These are phyloP conservation scores for Riptortus pedestris DNA, from an alignment of 1,140 invertebrate genomes.

Conservation along the genomic window DNA sequence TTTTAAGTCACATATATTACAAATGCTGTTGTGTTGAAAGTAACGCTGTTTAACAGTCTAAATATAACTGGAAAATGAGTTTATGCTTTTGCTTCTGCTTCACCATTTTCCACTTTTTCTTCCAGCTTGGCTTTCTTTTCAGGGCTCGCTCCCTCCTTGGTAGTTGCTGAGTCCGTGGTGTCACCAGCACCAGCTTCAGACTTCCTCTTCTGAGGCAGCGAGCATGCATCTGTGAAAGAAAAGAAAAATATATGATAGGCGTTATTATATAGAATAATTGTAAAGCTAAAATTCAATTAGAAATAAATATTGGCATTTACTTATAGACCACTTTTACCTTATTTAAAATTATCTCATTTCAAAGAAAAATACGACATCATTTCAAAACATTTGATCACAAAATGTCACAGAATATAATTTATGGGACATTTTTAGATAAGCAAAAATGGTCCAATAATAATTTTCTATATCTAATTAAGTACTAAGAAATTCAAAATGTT, in stretches of 20 bases:
- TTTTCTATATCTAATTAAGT: too few relatives aligned
- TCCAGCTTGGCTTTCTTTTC: slow-evolving; percentile 63
- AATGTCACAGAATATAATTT: too few relatives aligned
- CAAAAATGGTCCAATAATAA: too few relatives aligned
- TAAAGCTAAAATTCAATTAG: not conserved
- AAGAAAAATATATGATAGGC: not conserved
- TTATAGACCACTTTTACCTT: too few relatives aligned
- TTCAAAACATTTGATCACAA: too few relatives aligned
- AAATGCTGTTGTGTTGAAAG: slow-evolving; percentile 9
- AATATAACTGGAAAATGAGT: not conserved
- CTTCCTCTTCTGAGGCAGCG: slow-evolving; percentile 51
- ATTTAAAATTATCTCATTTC: too few relatives aligned
- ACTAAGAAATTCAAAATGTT: too few relatives aligned
- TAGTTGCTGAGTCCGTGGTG: slow-evolving; percentile 31
- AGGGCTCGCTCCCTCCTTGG: slow-evolving; percentile 47
- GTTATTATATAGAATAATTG: not conserved
- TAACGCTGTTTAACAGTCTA: slow-evolving; percentile 10
- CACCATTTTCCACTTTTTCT: slow-evolving; percentile 44
- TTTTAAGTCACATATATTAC: slow-evolving; percentile 11
- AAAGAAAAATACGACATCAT: too few relatives aligned
- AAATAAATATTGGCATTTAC: too few relatives aligned
- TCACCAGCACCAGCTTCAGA: slow-evolving; percentile 47
- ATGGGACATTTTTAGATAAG: too few relatives aligned
- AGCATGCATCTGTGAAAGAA: not conserved
- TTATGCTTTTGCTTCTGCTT: slow-evolving; percentile 45